Conservation (phyloP, 1,140 invertebrate genomes). For the Hyles euphorbiae region DNA sequence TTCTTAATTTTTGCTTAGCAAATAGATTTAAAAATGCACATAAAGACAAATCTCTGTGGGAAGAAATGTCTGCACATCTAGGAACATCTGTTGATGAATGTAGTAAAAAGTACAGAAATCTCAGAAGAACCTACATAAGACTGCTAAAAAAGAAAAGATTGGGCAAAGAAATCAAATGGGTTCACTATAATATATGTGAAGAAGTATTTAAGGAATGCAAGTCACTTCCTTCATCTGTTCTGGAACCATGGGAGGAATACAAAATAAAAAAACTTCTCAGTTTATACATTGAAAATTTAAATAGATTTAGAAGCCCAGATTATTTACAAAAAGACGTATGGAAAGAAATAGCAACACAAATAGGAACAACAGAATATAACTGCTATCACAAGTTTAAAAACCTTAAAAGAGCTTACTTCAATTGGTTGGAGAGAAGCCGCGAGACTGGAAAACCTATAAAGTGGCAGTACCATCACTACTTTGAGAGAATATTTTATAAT, state of each 20-base stretch:
- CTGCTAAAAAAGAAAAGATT: slow-evolving; percentile 55
- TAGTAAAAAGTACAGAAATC: slow-evolving; percentile 53
- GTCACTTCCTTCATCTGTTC: slow-evolving; percentile 31
- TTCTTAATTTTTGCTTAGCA: slow-evolving; percentile 51
- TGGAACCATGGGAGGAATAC: slow-evolving; percentile 60
- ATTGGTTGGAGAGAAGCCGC: slow-evolving; percentile 46
- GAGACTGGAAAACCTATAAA: slow-evolving; percentile 52
- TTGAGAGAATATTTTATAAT: slow-evolving; percentile 66
- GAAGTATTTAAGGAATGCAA: slow-evolving; percentile 61
- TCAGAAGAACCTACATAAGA: slow-evolving; percentile 58
- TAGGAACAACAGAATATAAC: slow-evolving; percentile 58
- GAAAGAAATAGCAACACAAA: slow-evolving; percentile 52
- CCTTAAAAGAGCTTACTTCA: slow-evolving; percentile 66
- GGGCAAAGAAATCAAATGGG: slow-evolving; percentile 64
- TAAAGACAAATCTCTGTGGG: slow-evolving; percentile 50
- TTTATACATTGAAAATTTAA: slow-evolving; percentile 60
- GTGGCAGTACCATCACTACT: slow-evolving; percentile 62
- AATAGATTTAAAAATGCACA: slow-evolving; percentile 38
- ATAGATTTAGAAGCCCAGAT: slow-evolving; percentile 44
- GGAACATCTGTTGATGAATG: slow-evolving; percentile 54
- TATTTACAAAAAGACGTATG: slow-evolving; percentile 58
- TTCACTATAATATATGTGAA: slow-evolving; percentile 56
- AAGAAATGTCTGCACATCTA: slow-evolving; percentile 44
- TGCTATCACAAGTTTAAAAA: slow-evolving; percentile 69
- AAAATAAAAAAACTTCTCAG: slow-evolving; percentile 47